Conservation (phyloP, 2,113 vertebrate species). For the Castor canadensis region DNA sequence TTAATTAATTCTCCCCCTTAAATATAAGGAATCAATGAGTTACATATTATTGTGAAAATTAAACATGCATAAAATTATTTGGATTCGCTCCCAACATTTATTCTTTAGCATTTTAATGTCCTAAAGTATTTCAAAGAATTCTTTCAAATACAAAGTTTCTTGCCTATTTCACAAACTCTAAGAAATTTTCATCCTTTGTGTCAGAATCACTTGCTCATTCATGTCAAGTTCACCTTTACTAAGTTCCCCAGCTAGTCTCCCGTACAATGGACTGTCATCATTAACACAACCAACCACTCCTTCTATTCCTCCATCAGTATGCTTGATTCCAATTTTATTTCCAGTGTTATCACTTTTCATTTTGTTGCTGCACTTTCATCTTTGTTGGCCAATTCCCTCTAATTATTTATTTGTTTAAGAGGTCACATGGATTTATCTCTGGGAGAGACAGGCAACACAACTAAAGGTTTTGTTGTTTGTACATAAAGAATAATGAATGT, state of each 20-base stretch:
- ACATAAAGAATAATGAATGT: background rate
- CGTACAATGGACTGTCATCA: background rate
- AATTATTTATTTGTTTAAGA: slow-evolving; percentile 30
- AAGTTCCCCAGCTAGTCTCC: background rate
- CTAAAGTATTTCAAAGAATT: background rate
- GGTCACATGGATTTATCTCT: background rate
- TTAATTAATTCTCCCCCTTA: background rate
- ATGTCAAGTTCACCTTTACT: background rate
- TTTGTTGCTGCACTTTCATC: background rate
- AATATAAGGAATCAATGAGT: background rate
- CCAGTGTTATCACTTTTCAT: background rate
- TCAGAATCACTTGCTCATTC: background rate
- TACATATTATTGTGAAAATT: slow-evolving; percentile 26
- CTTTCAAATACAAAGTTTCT: background rate
- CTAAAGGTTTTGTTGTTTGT: background rate
- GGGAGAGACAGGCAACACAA: background rate
- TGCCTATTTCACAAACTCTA: background rate
- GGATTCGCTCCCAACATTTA: background rate
- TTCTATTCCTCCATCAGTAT: background rate
- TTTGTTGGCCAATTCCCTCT: background rate
- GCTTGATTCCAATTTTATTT: background rate
- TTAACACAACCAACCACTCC: background rate
- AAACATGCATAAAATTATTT: background rate
- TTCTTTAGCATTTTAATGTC: background rate
- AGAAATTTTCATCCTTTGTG: background rate